These are phyloP conservation scores for Ceratothoa steindachneri DNA, from an alignment of 2,888 invertebrate species.

Conservation along the genomic window DNA sequence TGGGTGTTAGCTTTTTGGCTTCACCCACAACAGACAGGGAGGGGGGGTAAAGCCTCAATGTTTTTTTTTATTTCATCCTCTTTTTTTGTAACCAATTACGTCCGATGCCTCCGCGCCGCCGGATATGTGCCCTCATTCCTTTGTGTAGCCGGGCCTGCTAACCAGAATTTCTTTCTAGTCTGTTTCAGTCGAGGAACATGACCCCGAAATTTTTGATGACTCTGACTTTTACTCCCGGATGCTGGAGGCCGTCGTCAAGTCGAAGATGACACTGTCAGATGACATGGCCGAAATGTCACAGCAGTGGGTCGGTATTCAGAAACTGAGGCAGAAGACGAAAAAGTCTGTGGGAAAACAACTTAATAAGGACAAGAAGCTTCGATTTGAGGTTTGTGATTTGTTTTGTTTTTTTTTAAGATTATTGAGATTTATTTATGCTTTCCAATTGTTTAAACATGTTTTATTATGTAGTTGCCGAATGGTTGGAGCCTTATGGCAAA, in stretches of 20 bases:
- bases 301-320: conserved; percentile 88
- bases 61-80: too few relatives aligned
- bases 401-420: background rate
- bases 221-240: conserved; percentile 95
- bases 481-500: too few relatives aligned
- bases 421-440: too few relatives aligned
- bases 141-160: too few relatives aligned
- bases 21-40: too few relatives aligned
- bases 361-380: conserved; percentile 86
- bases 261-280: conserved; percentile 57
- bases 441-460: too few relatives aligned
- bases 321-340: conserved; percentile 84
- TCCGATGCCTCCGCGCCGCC: too few relatives aligned
- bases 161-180: background rate
- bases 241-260: conserved; percentile 84
- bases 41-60: too few relatives aligned
- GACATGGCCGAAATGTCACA: conserved; percentile 53
- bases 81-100: too few relatives aligned
- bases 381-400: conserved; percentile 64
- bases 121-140: too few relatives aligned
- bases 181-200: conserved; percentile 59
- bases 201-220: conserved; percentile 88
- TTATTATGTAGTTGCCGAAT: too few relatives aligned
- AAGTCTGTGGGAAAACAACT: conserved; percentile 87
- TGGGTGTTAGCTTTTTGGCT: too few relatives aligned